These are phyloP conservation scores for Encarsia formosa DNA, from an alignment of 2,888 invertebrate genomes.

Conservation along the genomic window DNA sequence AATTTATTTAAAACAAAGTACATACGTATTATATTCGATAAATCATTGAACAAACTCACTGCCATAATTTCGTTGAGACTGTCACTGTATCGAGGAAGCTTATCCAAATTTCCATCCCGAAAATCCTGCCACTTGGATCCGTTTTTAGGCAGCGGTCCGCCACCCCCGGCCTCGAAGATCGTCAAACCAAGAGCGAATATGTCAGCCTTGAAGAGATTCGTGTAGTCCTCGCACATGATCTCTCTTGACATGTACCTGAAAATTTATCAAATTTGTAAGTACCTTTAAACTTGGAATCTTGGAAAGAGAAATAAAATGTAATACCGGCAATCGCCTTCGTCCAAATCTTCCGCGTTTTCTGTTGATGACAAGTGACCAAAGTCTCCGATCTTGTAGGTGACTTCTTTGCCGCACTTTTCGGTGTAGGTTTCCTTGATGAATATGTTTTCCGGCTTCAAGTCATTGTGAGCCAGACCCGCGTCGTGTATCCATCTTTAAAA, in stretches of 20 bases:
- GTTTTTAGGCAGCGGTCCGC: conserved; percentile 81
- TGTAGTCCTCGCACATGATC: conserved; percentile 77
- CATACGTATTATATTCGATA: too few species aligned
- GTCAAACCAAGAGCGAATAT: conserved; percentile 83
- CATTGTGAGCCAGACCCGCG: conserved; percentile 80
- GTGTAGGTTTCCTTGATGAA: conserved; percentile 63
- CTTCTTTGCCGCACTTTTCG: conserved; percentile 43
- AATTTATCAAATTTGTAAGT: not conserved
- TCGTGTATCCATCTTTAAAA: conserved; percentile 86
- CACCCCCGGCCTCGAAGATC: conserved; percentile 72
- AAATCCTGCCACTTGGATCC: conserved; percentile 82
- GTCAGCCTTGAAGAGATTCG: conserved; percentile 80
- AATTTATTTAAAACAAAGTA: not conserved
- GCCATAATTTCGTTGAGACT: conserved; percentile 72
- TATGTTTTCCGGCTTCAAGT: conserved; percentile 90
- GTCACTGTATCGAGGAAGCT: conserved; percentile 61
- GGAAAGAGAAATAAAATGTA: conserved; percentile 49
- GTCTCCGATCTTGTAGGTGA: conserved; percentile 80
- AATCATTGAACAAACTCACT: too few species aligned
- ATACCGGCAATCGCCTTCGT: conserved; percentile 92
- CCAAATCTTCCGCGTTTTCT: conserved; percentile 59
- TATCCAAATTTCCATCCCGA: conserved; percentile 69
- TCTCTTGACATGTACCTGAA: conserved; percentile 60
- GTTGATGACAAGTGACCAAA: conserved; percentile 86
- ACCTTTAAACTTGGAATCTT: not conserved